phyloP scores from a whole-genome alignment of 2,113 vertebrate genomes.

The Bettongia penicillata region DNA sequence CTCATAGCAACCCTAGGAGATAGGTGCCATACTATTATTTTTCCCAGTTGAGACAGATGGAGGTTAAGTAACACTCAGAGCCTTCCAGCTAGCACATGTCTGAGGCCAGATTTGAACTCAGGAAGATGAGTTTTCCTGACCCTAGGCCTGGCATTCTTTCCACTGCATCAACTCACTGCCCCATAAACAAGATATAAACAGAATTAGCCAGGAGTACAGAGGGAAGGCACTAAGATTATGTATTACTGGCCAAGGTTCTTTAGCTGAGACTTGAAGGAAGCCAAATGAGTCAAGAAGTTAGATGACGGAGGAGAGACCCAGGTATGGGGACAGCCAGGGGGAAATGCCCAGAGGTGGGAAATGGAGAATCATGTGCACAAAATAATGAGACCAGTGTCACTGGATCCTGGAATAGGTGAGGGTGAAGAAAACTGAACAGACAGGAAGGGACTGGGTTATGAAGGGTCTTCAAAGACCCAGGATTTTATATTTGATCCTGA shows the following conservation, averaged over 20 bases:
- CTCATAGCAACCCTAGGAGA: no score
- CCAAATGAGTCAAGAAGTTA: no score
- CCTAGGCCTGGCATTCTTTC: background rate
- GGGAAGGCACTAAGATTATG: no score
- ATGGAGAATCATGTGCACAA: no score
- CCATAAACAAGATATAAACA: background rate
- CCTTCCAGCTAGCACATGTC: background rate
- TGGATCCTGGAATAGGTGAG: background rate
- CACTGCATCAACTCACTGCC: no score
- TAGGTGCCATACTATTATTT: no score
- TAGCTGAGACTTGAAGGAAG: no score
- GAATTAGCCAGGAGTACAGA: no score
- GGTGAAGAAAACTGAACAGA: background rate
- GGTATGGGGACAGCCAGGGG: background rate
- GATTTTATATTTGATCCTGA: background rate
- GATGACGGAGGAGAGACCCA: no score
- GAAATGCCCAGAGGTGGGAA: background rate
- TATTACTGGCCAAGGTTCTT: no score
- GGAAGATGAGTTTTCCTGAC: no score
- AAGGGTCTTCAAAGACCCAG: background rate
- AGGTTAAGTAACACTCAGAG: background rate
- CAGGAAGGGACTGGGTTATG: background rate
- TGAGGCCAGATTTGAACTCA: background rate
- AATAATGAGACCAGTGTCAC: background rate
- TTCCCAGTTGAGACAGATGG: background rate